A percentile compares a stretch with the other conserved stretches of the same genome.
Evolutionary conservation across 2,113 vertebrate genomes (phyloP).

Genomic region (Melospiza georgiana): DNA sequence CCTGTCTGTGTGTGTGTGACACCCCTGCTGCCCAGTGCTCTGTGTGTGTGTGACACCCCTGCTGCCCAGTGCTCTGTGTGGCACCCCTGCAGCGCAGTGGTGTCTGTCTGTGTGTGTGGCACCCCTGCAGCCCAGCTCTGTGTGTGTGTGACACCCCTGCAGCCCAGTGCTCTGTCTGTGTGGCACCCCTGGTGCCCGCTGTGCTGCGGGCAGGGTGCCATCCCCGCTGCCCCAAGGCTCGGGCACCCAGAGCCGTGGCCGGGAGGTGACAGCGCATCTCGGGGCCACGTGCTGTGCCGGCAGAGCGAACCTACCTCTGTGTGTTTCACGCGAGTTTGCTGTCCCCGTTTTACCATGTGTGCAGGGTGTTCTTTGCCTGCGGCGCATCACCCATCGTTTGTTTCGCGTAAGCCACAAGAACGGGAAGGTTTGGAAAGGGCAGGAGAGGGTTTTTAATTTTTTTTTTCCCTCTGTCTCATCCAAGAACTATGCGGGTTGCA

Average conservation of each 20-base stretch:
- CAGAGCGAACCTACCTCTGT: accelerated
- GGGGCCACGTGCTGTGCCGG: accelerated
- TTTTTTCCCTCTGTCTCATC: not conserved
- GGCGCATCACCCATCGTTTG: not conserved
- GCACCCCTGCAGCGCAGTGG: no score
- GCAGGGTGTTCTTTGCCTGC: not conserved
- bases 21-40: no score
- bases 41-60: no score
- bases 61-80: no score
- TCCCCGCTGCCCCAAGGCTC: accelerated
- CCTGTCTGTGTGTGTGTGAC: not conserved
- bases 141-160: not conserved
- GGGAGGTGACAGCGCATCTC: not conserved
- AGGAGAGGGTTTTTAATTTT: not conserved
- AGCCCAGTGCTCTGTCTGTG: not conserved
- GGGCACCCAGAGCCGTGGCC: not conserved
- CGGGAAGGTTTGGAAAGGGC: not conserved
- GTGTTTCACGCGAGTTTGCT: accelerated
- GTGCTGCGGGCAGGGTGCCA: not conserved
- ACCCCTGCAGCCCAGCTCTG: no score
- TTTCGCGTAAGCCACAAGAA: not conserved
- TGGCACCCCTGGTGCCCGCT: not conserved
- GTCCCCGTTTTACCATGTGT: not conserved
- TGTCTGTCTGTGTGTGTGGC: not conserved
- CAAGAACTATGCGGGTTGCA: not conserved